A percentile compares a stretch with the other conserved stretches of the same genome.
phyloP scores from a whole-genome alignment of 2,113 vertebrate genomes.

The Pygoscelis adeliae region DNA sequence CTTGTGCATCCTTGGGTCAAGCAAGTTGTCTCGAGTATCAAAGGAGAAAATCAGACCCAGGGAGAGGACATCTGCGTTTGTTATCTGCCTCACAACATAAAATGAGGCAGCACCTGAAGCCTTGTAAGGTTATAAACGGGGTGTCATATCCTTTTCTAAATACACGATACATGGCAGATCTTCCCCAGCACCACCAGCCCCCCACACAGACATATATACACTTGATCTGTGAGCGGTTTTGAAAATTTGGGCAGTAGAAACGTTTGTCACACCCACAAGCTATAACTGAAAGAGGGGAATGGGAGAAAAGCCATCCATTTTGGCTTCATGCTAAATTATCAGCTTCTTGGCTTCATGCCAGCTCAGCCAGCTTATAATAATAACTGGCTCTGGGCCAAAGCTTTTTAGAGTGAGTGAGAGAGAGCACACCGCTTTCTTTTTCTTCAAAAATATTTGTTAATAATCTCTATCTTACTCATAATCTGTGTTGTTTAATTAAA shows the following conservation, averaged over 20 bases:
- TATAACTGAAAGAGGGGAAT: background rate
- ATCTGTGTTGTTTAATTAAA: slow-evolving; percentile 44
- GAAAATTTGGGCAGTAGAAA: slow-evolving; percentile 27
- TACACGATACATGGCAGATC: background rate
- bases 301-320: slow-evolving; percentile 62
- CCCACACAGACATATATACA: background rate
- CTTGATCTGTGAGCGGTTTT: background rate
- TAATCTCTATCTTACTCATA: slow-evolving; percentile 60
- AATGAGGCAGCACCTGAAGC: slow-evolving; percentile 8
- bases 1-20: background rate
- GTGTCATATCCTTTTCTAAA: slow-evolving; percentile 17
- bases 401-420: slow-evolving; percentile 48
- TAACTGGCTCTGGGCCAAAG: slow-evolving; percentile 69
- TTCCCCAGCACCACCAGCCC: background rate
- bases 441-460: slow-evolving; percentile 63
- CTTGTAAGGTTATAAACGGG: background rate
- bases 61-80: slow-evolving; percentile 4
- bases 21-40: background rate
- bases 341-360: slow-evolving; percentile 68
- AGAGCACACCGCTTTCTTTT: background rate
- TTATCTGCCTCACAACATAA: slow-evolving; percentile 13
- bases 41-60: background rate
- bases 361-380: slow-evolving; percentile 69
- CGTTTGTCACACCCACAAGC: background rate
- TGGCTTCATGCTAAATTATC: slow-evolving; percentile 64